Conservation (phyloP, 2,113 vertebrate genomes). For the Panthera tigris region DNA sequence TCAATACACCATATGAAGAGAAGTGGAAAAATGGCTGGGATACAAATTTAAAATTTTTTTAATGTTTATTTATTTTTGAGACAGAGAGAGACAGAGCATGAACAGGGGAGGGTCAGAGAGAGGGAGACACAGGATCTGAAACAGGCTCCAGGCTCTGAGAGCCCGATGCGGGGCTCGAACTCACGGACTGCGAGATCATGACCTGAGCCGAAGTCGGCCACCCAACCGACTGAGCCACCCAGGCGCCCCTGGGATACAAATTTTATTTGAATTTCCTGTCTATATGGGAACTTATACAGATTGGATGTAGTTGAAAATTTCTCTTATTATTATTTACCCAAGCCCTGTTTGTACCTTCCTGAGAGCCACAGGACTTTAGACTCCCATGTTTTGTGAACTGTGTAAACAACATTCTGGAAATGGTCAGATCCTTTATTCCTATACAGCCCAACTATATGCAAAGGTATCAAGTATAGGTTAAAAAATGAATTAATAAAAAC, state of each 20-base stretch:
- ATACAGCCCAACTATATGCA: neutral
- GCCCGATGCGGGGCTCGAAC: too few species aligned
- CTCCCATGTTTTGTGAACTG: neutral
- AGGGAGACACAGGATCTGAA: too few species aligned
- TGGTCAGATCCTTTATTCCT: neutral
- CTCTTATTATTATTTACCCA: neutral
- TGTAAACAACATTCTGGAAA: neutral
- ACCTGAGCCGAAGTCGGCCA: too few species aligned
- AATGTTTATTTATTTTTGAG: too few species aligned
- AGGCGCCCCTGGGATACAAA: neutral
- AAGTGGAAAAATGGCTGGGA: neutral
- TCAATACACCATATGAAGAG: neutral
- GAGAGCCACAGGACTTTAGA: neutral
- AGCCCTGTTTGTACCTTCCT: neutral
- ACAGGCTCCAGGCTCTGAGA: too few species aligned
- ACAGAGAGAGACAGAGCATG: too few species aligned
- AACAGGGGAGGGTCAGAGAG: too few species aligned
- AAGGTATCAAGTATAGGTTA: neutral
- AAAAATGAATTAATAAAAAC: neutral
- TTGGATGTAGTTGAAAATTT: neutral
- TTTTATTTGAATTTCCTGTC: neutral
- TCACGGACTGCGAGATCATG: too few species aligned
- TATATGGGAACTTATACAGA: neutral
- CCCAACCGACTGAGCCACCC: too few species aligned
- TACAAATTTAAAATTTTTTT: neutral